Evolutionary conservation across 2,888 invertebrate genomes (phyloP), one percentile per base, ranked within the genome.

Genomic region (Pandemis corylana): DNA sequence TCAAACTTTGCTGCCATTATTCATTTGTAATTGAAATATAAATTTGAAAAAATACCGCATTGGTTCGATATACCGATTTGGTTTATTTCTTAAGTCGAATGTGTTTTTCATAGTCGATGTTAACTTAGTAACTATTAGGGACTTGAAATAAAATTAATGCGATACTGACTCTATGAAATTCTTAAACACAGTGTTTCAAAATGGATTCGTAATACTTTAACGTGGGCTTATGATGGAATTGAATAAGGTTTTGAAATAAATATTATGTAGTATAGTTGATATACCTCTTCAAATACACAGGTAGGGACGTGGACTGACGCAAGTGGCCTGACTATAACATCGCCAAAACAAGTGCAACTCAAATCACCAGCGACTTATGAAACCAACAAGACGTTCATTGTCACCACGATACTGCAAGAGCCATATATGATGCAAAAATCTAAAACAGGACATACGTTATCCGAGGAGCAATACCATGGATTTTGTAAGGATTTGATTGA

Each of bases 401-500:
- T 98, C n/a, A 97, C 98, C 13, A 97, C 97, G 2, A 96, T 98
- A 76, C 94, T 98, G 84, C 98, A 98, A 89, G 98, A 98, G 82
- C 98, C 98, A 0, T 98, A 98, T 85, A 96, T 98, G 83, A 98
- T 98, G 97, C 89, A 96, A 80, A 96, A 96, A 83, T 95, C 95
- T 76, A 95, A 96, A 7, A 56, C 78, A 0, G 89, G 89, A 2
- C 96, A 96, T 75, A 95, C 96, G 61, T 95, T 95, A 9, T 97
- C 97, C 71, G 97, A 98, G 84, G 97, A 98, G 78, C 95, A 96
- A 63, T 97, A 96, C 85, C 97, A 98, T 85, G 99, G 99, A 68
- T 99, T 98, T 88, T 98, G 98, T 91, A 98, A 98, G 86, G 99
- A 99, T 87, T 94, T 99, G 56, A 97, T 98, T 4, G 97, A 98